Evolutionary conservation across 2,888 invertebrate species (phyloP), one percentile per base, ranked within the genome.

Genomic region (Ormyrus nitidulus): DNA sequence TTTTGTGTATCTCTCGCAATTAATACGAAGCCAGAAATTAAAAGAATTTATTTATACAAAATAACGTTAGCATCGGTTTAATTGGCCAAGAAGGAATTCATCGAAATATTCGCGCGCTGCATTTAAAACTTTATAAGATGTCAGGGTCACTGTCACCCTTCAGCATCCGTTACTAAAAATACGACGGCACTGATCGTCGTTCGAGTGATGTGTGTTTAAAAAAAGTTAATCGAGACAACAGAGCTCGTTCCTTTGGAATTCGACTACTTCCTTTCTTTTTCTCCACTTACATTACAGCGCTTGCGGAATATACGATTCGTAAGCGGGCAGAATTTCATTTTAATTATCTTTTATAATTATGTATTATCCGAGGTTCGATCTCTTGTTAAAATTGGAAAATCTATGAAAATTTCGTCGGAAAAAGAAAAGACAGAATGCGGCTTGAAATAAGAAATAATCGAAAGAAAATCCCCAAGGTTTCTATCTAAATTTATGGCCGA

Each of bases 71-170:
- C 46, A 11, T 46, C 44, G 46, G 13, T 46, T 46, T 9, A n/a
- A 62, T 10, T 6, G 19, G 46, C 11, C 9, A 9, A 5, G 10
- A 46, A 46, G 9, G 53, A 53, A 66, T 76, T 59, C 44, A 71
- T 80, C 34, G 56, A 61, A 75, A 75, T 71, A 48, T n/a, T 51
- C 34, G 34, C 34, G 34, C 34, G 56, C 34, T 53, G 48, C 59
- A 54, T 59, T 53, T 59, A 65, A 66, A 62, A 70, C 54, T 79
- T 34, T 34, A 34, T 48, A 80, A 66, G 59, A 80, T 80, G 75
- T 80, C 79, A 80, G 66, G 79, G 71, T 79, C 75, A 75, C 66
- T 76, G 75, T 66, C 19, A 66, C 66, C 79, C 75, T 79, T 79
- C 70, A 59, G 49, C 65, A 79, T 79, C 58, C 53, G 70, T 3